Conservation (phyloP, 2,113 vertebrate species). For the Salvelinus alpinus region DNA sequence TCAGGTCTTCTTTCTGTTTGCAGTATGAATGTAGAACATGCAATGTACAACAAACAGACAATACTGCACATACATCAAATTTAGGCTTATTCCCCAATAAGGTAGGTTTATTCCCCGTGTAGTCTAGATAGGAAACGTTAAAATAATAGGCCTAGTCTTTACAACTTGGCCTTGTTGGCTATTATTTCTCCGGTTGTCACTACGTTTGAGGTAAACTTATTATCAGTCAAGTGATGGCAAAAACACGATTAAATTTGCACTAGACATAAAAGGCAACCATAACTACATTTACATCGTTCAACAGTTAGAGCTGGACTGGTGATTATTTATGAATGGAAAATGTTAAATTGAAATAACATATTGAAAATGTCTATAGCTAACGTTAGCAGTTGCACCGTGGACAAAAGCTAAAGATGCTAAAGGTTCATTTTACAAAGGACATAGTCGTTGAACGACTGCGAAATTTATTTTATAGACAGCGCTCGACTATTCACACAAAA, state of each 20-base stretch:
- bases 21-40: not conserved
- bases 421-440: not conserved
- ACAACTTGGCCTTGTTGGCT: not conserved
- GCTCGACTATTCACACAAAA: not conserved
- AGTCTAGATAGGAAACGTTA: not conserved
- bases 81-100: not conserved
- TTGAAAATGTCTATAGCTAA: not conserved
- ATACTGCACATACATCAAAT: not conserved
- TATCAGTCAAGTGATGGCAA: too few species aligned
- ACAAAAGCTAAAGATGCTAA: slow-evolving; percentile 1
- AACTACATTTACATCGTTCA: too few species aligned
- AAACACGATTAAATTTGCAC: too few species aligned
- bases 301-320: too few species aligned
- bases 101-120: not conserved
- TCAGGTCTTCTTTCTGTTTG: not conserved
- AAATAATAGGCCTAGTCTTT: not conserved
- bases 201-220: too few species aligned
- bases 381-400: not conserved
- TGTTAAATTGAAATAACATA: not conserved
- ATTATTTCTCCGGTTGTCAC: too few species aligned
- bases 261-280: too few species aligned
- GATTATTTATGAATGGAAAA: too few species aligned
- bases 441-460: too few species aligned
- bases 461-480: too few species aligned
- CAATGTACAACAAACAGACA: not conserved